Conservation (phyloP, 2,888 invertebrate genomes). For the Clepsis dumicolana region DNA sequence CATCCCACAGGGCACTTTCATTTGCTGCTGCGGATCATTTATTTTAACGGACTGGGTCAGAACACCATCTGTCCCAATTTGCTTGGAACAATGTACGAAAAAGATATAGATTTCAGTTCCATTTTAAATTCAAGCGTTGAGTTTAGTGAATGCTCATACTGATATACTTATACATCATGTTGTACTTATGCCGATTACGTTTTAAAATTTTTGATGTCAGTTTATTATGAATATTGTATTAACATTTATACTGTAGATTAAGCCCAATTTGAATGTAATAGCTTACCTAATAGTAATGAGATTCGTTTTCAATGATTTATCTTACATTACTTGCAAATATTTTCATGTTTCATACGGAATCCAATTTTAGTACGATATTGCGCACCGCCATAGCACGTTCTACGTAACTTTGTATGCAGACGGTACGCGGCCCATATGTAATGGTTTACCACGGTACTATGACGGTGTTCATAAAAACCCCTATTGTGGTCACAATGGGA, state of each 20-base stretch:
- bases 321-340: too few species aligned
- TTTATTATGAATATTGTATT: too few species aligned
- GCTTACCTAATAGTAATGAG: too few species aligned
- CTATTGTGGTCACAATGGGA: background rate
- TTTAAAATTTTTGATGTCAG: too few species aligned
- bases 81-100: background rate
- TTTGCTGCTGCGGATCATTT: background rate
- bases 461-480: background rate
- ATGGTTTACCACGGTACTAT: background rate
- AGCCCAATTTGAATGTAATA: too few species aligned
- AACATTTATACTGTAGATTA: too few species aligned
- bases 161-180: too few species aligned
- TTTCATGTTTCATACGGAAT: background rate
- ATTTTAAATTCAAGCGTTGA: too few species aligned
- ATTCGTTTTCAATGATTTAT: too few species aligned
- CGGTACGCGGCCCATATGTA: background rate
- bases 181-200: too few species aligned
- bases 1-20: conserved; percentile 8
- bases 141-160: too few species aligned
- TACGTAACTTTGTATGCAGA: background rate
- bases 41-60: conserved; percentile 5
- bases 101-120: background rate
- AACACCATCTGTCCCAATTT: conserved; percentile 10
- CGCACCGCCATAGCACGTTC: background rate
- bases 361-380: conserved; percentile 3